phyloP scores from a whole-genome alignment of 2,113 vertebrate genomes.

The Greenwoodochromis staneri region DNA sequence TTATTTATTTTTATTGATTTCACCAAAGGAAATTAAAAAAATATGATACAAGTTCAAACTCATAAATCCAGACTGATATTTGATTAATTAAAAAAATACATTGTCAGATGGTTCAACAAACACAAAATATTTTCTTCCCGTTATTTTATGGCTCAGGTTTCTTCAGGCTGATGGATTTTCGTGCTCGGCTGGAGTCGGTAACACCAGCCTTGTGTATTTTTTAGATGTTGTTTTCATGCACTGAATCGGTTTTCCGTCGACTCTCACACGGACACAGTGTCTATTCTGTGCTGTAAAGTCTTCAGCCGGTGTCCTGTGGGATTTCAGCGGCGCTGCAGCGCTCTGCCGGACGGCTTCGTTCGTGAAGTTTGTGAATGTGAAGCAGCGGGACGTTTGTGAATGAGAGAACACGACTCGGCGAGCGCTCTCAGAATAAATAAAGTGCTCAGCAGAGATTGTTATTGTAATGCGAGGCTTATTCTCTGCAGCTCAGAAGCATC shows the following conservation, averaged over 20 bases:
- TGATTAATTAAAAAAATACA: not conserved
- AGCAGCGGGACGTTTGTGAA: not conserved
- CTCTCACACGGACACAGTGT: not conserved
- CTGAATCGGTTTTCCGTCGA: not conserved
- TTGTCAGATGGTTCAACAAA: not conserved
- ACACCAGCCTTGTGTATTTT: not conserved
- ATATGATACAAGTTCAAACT: not conserved
- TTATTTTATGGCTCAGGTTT: accelerated
- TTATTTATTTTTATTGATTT: not conserved
- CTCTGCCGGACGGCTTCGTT: not conserved
- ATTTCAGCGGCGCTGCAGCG: not conserved
- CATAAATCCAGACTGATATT: not conserved
- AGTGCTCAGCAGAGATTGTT: not conserved
- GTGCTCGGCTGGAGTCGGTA: not conserved
- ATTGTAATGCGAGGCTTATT: not conserved
- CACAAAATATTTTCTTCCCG: not conserved
- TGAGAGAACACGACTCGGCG: not conserved
- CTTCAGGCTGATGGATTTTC: not conserved
- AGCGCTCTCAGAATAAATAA: not conserved
- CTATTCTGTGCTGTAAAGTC: not conserved
- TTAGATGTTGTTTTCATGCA: not conserved
- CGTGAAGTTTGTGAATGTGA: not conserved
- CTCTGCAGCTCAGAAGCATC: not conserved
- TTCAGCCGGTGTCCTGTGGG: not conserved
- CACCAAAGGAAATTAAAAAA: not conserved